Base-by-base conservation (phyloP, 2,888 invertebrate species). In the Poecilus cupreus region DNA sequence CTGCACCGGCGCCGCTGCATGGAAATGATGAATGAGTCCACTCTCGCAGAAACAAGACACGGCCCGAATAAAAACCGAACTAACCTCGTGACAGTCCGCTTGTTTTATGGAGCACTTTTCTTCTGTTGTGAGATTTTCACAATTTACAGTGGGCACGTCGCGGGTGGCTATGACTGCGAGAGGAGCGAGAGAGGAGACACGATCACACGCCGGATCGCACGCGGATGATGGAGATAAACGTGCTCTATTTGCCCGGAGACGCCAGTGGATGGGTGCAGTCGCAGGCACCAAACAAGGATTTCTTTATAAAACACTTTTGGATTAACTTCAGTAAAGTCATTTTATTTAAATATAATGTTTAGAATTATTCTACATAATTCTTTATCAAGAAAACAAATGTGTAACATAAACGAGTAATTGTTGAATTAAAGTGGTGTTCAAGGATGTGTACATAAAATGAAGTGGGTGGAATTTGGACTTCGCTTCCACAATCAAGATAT, bases 1-100 rank as follows among this genome's bases (percentile, higher is more conserved):
- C 32, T 32, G 32, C 32, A 32, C 26, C 60, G 68, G 11, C 68
- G 68, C 32, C 39, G 24, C 37, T 82, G 82, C 82, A 82, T 80
- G 81, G 84, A 85, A 84, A 85, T 85, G 85, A 85, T 84, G 85
- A 85, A 85, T 85, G 85, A 83, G 84, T 84, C 83, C 84, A 84
- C 85, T 85, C 84, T 83, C 83, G 79, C 72, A 81, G 83, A 84
- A 81, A 83, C 84, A 84, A 82, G 83, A 84, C 85, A 84, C 83
- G 82, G 83, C 82, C 82, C 84, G 84, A 84, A 84, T 84, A 85
- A 84, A 85, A 85, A 84, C 84, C 83, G 84, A 84, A 84, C 84
- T 85, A 84, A 84, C 83, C 83, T 83, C 82, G 82, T 82, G 84
- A 85, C 84, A 83, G 83, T 83, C 10, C 75, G 82, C 84, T 83